Evolutionary conservation across 2,113 vertebrate genomes (phyloP).

Genomic region (Caloenas nicobarica): DNA sequence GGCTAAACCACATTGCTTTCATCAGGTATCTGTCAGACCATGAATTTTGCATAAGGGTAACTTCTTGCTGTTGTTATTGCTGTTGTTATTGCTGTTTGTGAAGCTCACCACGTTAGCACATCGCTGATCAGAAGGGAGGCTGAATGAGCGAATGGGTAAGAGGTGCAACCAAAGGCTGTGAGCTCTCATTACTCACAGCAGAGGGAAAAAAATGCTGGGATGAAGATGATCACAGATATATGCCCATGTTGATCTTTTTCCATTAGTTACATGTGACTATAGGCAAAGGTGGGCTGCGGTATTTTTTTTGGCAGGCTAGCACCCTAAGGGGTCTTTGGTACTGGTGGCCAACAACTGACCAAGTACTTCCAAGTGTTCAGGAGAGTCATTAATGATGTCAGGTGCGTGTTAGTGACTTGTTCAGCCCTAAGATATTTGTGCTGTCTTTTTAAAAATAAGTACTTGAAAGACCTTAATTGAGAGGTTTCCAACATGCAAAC

Average conservation of each 20-base stretch:
- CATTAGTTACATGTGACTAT: neutral
- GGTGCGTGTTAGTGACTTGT: neutral
- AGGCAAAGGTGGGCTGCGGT: accelerated
- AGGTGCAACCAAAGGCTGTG: neutral
- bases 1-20: neutral
- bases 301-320: neutral
- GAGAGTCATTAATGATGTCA: neutral
- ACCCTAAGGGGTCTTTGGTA: neutral
- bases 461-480: neutral
- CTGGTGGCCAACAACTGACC: neutral
- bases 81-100: neutral
- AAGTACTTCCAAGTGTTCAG: neutral
- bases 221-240: neutral
- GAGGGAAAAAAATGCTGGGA: neutral
- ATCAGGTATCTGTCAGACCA: neutral
- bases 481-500: neutral
- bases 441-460: neutral
- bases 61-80: neutral
- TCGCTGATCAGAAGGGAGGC: accelerated
- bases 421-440: neutral
- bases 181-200: neutral
- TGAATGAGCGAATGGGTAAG: neutral
- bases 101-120: accelerated
- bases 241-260: neutral
- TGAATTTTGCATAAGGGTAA: neutral